These are phyloP conservation scores for Pterocles orientalis DNA, from an alignment of 2,113 vertebrate genomes.

Conservation along the genomic window DNA sequence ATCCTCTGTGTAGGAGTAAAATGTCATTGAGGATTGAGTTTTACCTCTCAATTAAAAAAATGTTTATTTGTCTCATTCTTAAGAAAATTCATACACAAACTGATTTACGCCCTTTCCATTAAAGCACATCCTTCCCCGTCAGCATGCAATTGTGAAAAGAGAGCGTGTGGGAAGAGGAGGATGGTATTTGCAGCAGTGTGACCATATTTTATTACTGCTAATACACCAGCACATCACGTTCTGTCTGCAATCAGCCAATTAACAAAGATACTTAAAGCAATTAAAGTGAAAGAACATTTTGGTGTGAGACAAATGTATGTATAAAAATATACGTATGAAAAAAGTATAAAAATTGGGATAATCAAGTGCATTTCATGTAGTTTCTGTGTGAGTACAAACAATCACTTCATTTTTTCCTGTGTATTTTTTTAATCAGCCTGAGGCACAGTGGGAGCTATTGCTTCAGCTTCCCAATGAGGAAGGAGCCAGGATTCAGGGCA, in stretches of 20 bases:
- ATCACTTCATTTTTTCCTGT: constrained; percentile 44
- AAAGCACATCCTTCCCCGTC: background rate
- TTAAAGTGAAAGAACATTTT: background rate
- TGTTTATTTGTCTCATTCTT: background rate
- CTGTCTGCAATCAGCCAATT: background rate
- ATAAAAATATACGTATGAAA: background rate
- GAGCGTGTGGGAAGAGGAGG: background rate
- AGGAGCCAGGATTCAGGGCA: background rate
- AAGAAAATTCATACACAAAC: background rate
- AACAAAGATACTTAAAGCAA: background rate
- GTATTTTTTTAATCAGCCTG: constrained; percentile 48
- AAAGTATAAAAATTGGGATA: background rate
- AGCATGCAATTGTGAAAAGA: background rate
- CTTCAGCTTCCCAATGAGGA: constrained; percentile 40
- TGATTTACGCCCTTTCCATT: background rate
- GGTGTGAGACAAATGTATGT: background rate
- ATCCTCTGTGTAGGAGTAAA: background rate
- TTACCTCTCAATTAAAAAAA: background rate
- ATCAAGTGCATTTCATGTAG: background rate
- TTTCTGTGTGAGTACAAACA: constrained; percentile 44
- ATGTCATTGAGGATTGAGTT: background rate
- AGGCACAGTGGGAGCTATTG: constrained; percentile 41
- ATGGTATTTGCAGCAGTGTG: background rate
- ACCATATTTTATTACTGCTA: background rate
- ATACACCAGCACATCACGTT: background rate